A percentile compares a stretch with the other conserved stretches of the same genome.
phyloP scores from a whole-genome alignment of 64 coral and sea anemone species.

The Stylophora pistillata region DNA sequence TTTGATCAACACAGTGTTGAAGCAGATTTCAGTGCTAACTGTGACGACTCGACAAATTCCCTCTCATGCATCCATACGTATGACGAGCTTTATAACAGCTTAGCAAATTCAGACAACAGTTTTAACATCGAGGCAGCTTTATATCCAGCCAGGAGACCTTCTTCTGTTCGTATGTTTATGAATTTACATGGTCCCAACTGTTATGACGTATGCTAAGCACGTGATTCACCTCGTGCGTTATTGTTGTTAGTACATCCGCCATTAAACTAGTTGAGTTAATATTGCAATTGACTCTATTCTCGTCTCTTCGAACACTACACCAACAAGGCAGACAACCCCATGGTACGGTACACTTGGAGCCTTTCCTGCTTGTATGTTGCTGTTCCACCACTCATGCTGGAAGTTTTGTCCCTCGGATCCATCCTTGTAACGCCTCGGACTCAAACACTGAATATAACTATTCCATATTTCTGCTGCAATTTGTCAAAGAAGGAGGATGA shows the following conservation, averaged over 20 bases:
- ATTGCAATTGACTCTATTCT: too few species aligned
- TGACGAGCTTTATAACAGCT: constrained; percentile 26
- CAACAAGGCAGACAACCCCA: background rate
- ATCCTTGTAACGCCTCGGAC: constrained; percentile 14
- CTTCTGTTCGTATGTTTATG: constrained; percentile 11
- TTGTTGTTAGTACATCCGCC: too few species aligned
- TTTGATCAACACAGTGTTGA: background rate
- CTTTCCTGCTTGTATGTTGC: constrained; percentile 23
- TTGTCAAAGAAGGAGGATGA: constrained; percentile 6
- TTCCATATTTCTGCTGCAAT: constrained; percentile 37
- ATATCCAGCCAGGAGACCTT: background rate
- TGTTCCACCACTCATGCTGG: background rate
- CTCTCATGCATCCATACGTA: constrained; percentile 16
- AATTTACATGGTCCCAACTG: background rate
- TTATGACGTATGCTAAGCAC: too few species aligned
- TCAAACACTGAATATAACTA: constrained; percentile 3
- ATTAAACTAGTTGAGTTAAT: too few species aligned
- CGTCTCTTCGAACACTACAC: too few species aligned
- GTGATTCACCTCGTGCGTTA: too few species aligned
- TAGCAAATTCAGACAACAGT: constrained; percentile 23
- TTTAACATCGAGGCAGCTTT: constrained; percentile 17
- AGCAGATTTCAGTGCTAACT: background rate
- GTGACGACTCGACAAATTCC: background rate
- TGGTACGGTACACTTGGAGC: constrained; percentile 11
- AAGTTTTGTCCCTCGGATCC: constrained; percentile 25